phyloP scores from a whole-genome alignment of 1,140 invertebrate genomes.

The Drosophila bipectinata region DNA sequence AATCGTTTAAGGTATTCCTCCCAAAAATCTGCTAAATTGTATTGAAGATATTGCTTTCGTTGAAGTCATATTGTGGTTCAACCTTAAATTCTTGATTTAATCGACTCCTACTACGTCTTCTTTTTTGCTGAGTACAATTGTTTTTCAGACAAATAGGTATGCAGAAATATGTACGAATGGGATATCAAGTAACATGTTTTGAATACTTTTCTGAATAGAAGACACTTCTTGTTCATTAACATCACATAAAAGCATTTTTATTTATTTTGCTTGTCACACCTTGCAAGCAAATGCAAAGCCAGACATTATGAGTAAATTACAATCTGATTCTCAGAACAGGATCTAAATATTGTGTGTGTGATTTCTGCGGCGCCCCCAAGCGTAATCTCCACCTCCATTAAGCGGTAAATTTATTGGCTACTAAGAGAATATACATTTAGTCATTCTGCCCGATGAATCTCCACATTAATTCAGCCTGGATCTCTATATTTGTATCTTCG shows the following conservation, averaged over 20 bases:
- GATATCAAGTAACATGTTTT: not conserved
- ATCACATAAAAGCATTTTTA: not conserved
- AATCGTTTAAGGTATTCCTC: too few species aligned
- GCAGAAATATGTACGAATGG: too few species aligned
- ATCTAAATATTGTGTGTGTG: slow-evolving; percentile 29
- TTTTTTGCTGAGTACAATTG: too few species aligned
- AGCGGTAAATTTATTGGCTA: slow-evolving; percentile 44
- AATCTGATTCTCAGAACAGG: slow-evolving; percentile 31
- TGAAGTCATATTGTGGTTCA: too few species aligned
- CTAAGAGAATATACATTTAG: slow-evolving; percentile 37
- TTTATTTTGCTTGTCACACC: not conserved
- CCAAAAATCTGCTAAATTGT: too few species aligned
- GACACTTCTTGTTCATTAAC: slow-evolving; percentile 11
- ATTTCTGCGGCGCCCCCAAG: slow-evolving; percentile 19
- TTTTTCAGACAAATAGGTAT: too few species aligned
- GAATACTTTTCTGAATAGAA: not conserved
- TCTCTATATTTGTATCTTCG: slow-evolving; percentile 30
- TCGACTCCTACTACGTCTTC: too few species aligned
- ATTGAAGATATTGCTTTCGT: too few species aligned
- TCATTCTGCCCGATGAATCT: slow-evolving; percentile 35
- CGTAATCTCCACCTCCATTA: slow-evolving; percentile 38
- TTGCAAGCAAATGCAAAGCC: slow-evolving; percentile 1
- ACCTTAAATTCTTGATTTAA: too few species aligned
- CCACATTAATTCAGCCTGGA: not conserved
- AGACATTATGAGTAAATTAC: slow-evolving; percentile 20